phyloP scores from a whole-genome alignment of 1,140 invertebrate species.

The Mya arenaria region DNA sequence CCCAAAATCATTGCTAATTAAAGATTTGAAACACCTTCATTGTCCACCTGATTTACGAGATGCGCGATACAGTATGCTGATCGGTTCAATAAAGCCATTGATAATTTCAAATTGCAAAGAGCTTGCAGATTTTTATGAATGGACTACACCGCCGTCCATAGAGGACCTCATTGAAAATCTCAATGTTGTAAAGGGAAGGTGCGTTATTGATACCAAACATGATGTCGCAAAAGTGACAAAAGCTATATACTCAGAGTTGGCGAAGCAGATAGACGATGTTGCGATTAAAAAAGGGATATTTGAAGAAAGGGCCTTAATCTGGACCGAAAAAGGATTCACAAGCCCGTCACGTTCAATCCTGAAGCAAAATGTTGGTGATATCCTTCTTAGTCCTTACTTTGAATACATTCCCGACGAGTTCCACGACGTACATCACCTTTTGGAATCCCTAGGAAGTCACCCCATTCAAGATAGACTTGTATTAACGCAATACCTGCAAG shows the following conservation, averaged over 20 bases:
- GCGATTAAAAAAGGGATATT: not conserved
- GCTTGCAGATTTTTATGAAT: not conserved
- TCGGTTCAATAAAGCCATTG: not conserved
- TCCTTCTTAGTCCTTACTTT: not conserved
- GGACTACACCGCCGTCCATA: not conserved
- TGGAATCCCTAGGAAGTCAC: not conserved
- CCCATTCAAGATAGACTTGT: not conserved
- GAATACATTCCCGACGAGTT: not conserved
- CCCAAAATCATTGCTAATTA: not conserved
- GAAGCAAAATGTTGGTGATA: too few relatives aligned
- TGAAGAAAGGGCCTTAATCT: not conserved
- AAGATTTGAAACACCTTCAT: not conserved
- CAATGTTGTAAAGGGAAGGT: not conserved
- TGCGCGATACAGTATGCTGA: not conserved
- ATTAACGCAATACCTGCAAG: not conserved
- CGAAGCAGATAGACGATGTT: not conserved
- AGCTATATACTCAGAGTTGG: not conserved
- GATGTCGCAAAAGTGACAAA: not conserved
- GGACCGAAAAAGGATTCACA: not conserved
- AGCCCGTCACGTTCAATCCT: too few relatives aligned
- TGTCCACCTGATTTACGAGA: not conserved
- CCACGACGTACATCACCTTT: not conserved
- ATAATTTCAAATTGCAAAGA: not conserved
- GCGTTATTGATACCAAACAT: not conserved
- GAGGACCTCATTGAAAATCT: not conserved